These are phyloP conservation scores for Fissipunctia ypsillon DNA, from an alignment of 2,888 invertebrate species.

Conservation along the genomic window DNA sequence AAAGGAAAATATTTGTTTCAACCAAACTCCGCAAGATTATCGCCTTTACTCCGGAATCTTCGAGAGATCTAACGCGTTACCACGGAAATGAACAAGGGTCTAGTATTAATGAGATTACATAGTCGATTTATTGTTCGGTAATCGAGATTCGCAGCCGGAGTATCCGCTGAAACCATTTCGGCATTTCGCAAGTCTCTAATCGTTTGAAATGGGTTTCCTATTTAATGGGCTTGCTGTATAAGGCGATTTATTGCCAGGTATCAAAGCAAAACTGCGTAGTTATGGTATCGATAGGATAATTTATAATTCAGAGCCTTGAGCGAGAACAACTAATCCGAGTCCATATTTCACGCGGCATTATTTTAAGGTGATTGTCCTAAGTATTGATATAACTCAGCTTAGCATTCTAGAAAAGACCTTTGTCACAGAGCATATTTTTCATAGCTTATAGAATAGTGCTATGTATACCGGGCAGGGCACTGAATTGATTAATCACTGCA, in stretches of 20 bases:
- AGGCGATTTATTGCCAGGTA: slow-evolving; percentile 65
- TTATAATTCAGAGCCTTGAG: slow-evolving; percentile 26
- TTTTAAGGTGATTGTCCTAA: neutral
- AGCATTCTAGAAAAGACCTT: neutral
- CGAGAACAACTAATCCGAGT: slow-evolving; percentile 17
- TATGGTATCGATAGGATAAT: slow-evolving; percentile 41
- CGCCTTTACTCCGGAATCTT: slow-evolving; percentile 38
- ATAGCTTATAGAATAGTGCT: neutral
- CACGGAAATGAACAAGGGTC: slow-evolving; percentile 63
- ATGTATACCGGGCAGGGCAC: neutral
- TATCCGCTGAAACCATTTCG: slow-evolving; percentile 60
- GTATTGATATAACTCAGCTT: neutral
- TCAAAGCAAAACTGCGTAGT: slow-evolving; percentile 42
- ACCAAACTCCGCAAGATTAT: slow-evolving; percentile 44
- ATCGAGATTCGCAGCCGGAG: slow-evolving; percentile 71
- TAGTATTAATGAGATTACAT: slow-evolving; percentile 75
- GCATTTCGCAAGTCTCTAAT: slow-evolving; percentile 68
- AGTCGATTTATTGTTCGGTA: slow-evolving; percentile 75
- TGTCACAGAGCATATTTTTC: neutral
- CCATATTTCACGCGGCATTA: slow-evolving; percentile 26
- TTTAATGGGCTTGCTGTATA: slow-evolving; percentile 55
- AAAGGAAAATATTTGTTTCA: slow-evolving; percentile 51
- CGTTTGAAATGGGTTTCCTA: slow-evolving; percentile 67
- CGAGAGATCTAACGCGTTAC: slow-evolving; percentile 51
- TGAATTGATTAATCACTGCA: slow-evolving; percentile 23